Conservation (phyloP, 2,113 vertebrate species). For the Oncorhynchus nerka region DNA sequence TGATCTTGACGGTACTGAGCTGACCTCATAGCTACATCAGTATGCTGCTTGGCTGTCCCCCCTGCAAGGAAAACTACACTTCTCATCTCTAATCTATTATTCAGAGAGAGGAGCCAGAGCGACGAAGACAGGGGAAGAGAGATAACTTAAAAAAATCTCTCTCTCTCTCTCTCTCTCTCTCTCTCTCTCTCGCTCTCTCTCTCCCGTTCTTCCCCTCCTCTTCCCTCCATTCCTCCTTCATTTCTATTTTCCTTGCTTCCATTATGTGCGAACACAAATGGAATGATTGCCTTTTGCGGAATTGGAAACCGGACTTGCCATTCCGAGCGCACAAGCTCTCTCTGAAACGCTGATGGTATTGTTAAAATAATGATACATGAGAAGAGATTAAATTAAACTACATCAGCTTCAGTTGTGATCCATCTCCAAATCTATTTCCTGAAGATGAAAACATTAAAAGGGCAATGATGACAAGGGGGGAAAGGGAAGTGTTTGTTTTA, state of each 20-base stretch:
- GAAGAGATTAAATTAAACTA: slow-evolving; percentile 63
- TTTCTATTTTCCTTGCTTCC: slow-evolving; percentile 55
- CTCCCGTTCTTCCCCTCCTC: neutral
- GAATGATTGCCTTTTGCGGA: slow-evolving; percentile 66
- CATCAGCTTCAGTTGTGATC: slow-evolving; percentile 56
- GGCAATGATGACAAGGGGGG: slow-evolving; percentile 20
- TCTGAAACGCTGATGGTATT: slow-evolving; percentile 39
- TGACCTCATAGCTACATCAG: neutral
- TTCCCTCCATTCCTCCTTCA: neutral
- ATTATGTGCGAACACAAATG: slow-evolving; percentile 68
- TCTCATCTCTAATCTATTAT: slow-evolving; percentile 76
- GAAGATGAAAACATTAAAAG: slow-evolving; percentile 62
- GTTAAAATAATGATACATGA: slow-evolving; percentile 61
- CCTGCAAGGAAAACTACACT: slow-evolving; percentile 54
- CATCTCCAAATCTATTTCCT: slow-evolving; percentile 63
- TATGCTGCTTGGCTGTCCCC: slow-evolving; percentile 45
- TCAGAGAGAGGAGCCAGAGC: slow-evolving; percentile 62
- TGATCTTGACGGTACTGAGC: slow-evolving; percentile 23
- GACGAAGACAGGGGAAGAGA: slow-evolving; percentile 60
- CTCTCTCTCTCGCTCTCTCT: too few relatives aligned
- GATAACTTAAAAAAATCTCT: slow-evolving; percentile 43
- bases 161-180: neutral
- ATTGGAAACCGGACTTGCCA: slow-evolving; percentile 56
- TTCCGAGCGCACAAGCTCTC: slow-evolving; percentile 50
- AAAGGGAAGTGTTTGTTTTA: slow-evolving; percentile 20